A percentile compares a stretch with the other conserved stretches of the same genome.
Evolutionary conservation across 92 coral and sea anemone species (phyloP).

Genomic region (Siderastrea siderea): DNA sequence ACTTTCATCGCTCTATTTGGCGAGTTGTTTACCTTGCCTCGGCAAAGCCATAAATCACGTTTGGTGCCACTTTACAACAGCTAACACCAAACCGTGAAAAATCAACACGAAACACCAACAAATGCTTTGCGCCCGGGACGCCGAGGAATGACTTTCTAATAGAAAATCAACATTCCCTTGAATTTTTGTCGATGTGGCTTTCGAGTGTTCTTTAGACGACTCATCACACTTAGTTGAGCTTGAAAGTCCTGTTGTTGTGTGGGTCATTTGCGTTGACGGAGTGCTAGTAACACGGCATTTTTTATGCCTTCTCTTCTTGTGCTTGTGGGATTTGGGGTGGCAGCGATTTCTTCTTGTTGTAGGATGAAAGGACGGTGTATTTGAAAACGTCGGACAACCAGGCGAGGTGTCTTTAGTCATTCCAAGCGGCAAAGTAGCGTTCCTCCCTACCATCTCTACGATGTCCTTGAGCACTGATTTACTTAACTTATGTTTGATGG

Average conservation of each 20-base stretch:
- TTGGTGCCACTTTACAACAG: constrained; percentile 64
- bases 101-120: constrained; percentile 75
- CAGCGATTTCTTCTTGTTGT: constrained; percentile 18
- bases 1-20: constrained; percentile 34
- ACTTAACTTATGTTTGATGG: constrained; percentile 44
- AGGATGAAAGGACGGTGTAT: not conserved
- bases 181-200: constrained; percentile 12
- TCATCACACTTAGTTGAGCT: not conserved
- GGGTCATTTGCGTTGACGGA: constrained; percentile 18
- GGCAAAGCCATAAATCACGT: constrained; percentile 71
- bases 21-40: constrained; percentile 59
- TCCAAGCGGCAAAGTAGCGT: constrained; percentile 75
- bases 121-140: constrained; percentile 17
- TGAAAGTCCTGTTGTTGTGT: constrained; percentile 20
- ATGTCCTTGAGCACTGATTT: constrained; percentile 74
- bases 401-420: constrained; percentile 52
- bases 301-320: constrained; percentile 53
- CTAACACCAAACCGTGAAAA: constrained; percentile 62
- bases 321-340: constrained; percentile 63
- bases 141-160: not conserved
- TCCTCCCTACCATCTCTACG: constrained; percentile 59
- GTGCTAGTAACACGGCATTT: constrained; percentile 42
- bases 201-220: constrained; percentile 5
- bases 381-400: constrained; percentile 65
- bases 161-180: constrained; percentile 11